Evolutionary conservation across 2,113 vertebrate species (phyloP).

Genomic region (Scolopax mira): DNA sequence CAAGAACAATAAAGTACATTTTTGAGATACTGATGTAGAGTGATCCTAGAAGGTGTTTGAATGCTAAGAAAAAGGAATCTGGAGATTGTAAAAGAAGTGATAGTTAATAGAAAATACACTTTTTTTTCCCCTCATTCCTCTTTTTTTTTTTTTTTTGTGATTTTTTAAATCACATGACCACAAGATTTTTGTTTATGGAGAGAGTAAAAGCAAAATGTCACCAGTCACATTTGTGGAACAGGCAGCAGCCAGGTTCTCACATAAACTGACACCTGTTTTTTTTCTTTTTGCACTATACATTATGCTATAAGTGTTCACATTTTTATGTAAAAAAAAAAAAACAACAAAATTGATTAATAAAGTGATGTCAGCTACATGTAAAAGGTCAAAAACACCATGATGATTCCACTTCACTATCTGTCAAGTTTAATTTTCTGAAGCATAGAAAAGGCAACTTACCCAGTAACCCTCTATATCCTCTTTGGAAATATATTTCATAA

Average conservation of each 20-base stretch:
- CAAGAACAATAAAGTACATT: neutral
- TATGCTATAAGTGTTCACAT: neutral
- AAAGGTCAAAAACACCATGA: neutral
- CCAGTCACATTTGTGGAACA: neutral
- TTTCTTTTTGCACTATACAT: neutral
- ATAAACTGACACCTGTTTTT: neutral
- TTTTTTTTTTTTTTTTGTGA: neutral
- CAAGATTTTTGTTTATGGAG: neutral
- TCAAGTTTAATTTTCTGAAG: neutral
- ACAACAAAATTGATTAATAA: neutral
- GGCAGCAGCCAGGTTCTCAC: neutral
- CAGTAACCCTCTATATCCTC: neutral
- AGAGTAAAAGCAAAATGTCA: neutral
- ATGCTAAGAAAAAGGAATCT: neutral
- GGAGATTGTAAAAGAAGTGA: neutral
- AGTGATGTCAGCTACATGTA: neutral
- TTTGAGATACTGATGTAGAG: neutral
- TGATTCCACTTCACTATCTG: neutral
- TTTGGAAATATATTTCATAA: neutral
- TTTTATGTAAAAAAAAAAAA: neutral
- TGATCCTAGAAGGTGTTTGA: neutral
- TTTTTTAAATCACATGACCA: neutral
- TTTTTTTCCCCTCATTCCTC: neutral
- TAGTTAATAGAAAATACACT: neutral
- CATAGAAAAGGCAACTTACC: neutral